phyloP scores from a whole-genome alignment of 2,797 vertebrate species.

The Emydoidea blandingii region DNA sequence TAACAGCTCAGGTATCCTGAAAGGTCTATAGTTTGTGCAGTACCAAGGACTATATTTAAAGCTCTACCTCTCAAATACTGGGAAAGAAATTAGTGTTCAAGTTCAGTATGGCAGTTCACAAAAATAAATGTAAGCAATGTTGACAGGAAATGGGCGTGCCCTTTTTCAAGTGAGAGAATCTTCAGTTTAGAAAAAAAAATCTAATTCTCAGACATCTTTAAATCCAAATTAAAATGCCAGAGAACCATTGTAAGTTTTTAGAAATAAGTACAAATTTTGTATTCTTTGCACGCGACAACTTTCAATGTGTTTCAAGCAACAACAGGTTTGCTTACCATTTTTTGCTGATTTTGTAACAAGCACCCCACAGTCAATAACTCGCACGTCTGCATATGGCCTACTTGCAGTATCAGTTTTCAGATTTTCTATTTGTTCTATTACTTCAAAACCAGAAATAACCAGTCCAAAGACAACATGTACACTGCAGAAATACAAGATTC shows the following conservation, averaged over 20 bases:
- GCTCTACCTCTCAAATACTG: neutral
- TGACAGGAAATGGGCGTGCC: rapidly evolving
- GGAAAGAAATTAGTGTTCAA: neutral
- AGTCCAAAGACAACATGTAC: slow-evolving; percentile 98
- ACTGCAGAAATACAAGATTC: slow-evolving; percentile 77
- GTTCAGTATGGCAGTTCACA: neutral
- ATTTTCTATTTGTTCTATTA: slow-evolving; percentile 96
- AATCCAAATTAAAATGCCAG: neutral
- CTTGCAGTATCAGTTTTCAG: slow-evolving; percentile 97
- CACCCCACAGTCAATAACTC: slow-evolving; percentile 96
- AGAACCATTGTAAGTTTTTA: rapidly evolving
- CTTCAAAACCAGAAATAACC: slow-evolving; percentile 97
- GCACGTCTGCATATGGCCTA: slow-evolving; percentile 95
- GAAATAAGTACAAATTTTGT: rapidly evolving
- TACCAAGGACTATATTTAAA: neutral
- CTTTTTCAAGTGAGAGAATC: neutral
- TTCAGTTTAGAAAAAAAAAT: neutral
- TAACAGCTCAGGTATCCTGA: neutral
- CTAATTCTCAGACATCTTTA: neutral
- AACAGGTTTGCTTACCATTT: slow-evolving; percentile 82
- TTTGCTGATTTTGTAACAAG: slow-evolving; percentile 92
- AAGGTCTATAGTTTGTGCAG: neutral
- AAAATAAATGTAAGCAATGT: neutral
- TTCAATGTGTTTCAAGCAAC: rapidly evolving
- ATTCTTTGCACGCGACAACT: neutral